Evolutionary conservation across 2,113 vertebrate species (phyloP), one percentile per base, ranked within the genome.

Genomic region (Gnathonemus longibarbis): DNA sequence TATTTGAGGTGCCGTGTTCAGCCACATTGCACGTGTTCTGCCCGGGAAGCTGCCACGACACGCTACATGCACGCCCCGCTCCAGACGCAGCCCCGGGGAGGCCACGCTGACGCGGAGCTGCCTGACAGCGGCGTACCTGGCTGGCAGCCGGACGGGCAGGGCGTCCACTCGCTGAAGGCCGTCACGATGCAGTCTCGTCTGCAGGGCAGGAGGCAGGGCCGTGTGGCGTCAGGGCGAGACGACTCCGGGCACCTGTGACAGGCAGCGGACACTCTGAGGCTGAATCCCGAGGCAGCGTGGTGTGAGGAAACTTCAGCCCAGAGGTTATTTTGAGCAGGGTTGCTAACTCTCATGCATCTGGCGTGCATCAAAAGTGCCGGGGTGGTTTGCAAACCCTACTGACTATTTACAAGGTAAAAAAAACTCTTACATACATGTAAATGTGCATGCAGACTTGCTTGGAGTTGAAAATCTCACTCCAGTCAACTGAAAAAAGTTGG

Each of bases 141-240:
- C 19, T 95, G 95, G 87, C 97, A 97, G 1, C 89, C 49, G 8
- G 90, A 93, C 0, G 96, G 96, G 90, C 97, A 98, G 5, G n/a
- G 91, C 0, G 96, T 97, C 97, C 97, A 98, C 93, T 97, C 96
- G 6, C 97, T 97, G 92, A 97, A 98, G 5, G 96, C 92, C 0
- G 97, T 97, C 21, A 97, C 96, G 0, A 96, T 0, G 21, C 97
- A 98, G 91, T 97, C 96, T 87, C 92, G 96, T 91, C 93, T 96
- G 94, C 97, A 97, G 0, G 94, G 95, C 0, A 97, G 94, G 2
- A 93, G 92, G 80, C 97, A 98, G 0, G 96, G 94, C 0, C 92
- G 94, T 46, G 93, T 70, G 0, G 94, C 93, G 90, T 97, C 96
- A 0, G 97, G 97, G 19, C 93, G 94, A 11, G 93, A 52, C 3